Conservation (phyloP, 2,113 vertebrate genomes). For the Cryptotis parvus region DNA sequence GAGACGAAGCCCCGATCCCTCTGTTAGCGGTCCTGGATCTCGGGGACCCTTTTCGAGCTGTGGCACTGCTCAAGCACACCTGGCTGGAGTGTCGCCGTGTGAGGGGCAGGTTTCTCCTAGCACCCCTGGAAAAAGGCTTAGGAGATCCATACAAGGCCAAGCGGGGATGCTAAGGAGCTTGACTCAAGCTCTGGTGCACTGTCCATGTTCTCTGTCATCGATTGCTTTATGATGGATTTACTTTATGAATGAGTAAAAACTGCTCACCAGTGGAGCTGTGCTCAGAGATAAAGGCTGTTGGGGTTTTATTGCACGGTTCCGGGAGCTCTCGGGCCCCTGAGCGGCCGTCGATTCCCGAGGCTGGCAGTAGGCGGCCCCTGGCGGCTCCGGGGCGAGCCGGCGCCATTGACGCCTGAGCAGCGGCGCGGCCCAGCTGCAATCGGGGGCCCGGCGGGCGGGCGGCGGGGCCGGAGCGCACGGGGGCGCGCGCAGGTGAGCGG, state of each 20-base stretch:
- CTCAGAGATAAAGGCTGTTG: too few relatives aligned
- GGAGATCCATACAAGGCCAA: too few relatives aligned
- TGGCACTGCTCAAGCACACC: too few relatives aligned
- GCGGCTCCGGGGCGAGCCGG: slow-evolving; percentile 14
- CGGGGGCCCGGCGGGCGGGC: not conserved
- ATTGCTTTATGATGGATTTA: too few relatives aligned
- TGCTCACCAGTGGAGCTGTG: too few relatives aligned
- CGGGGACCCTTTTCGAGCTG: too few relatives aligned
- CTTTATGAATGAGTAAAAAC: too few relatives aligned
- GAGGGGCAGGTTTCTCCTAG: not conserved
- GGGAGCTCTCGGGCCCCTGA: too few relatives aligned
- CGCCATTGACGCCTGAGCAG: slow-evolving; percentile 54
- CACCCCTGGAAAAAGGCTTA: not conserved
- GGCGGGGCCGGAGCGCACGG: not conserved
- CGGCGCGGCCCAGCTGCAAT: slow-evolving; percentile 16
- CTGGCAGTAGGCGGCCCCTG: slow-evolving; percentile 72
- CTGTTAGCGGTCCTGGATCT: too few relatives aligned
- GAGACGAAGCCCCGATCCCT: too few relatives aligned
- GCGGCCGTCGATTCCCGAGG: not conserved
- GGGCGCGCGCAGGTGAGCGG: not conserved
- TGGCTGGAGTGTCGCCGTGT: not conserved
- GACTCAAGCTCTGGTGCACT: not conserved
- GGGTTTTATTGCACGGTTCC: too few relatives aligned
- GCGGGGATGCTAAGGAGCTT: fast-evolving
- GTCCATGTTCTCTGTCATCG: not conserved